Base-by-base conservation (phyloP, 2,113 vertebrate species). In the Caracal caracal region DNA sequence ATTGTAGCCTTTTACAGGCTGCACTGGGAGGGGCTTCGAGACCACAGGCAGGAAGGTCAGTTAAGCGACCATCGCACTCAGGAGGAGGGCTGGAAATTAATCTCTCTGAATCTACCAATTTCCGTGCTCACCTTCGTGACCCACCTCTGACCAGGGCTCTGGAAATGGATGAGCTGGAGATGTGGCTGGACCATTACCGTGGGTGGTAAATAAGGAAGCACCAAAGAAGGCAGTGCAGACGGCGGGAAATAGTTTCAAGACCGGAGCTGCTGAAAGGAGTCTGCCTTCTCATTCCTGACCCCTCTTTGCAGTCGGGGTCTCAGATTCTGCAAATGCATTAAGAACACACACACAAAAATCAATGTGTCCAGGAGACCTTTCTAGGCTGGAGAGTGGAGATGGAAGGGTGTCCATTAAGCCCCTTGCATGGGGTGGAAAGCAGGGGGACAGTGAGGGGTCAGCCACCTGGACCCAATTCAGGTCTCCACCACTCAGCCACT, bases 281-380 rank as follows among this genome's bases (percentile, higher is more conserved):
- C 82, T 28, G 81, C 95, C 89, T 73, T 95, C 95, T 87, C 63
- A 43, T 96, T 66, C 76, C 81, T 0, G 22, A 96, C 97, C 88
- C 95, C 81, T 68, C 96, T 88, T 96, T 75, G 1, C 95, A 97
- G 91, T 97, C 0, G 0, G 90, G 93, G 96, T 97, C 98, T 98
- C 97, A 93, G 97, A 96, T 98, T 98, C 98, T 98, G 97, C 95
- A 98, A 98, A 98, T 98, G 98, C 97, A 98, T 98, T 97, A 98
- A 98, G 94, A 98, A 97, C 96, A 98, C 94, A 97, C 95, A 95
- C 80, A 95, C 0, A 6, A 98, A 98, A 98, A 98, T 98, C 98
- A 98, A 98, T 98, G 98, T 43, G 43, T 43, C 43, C 93, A 97
- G 97, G 98, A 98, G 96, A 93, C 89, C 59, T 98, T 98, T 98